Percentiles rank a stretch among this genome's conserved stretches.
These are phyloP conservation scores for Poecilia gillii DNA, from an alignment of 2,797 vertebrate species.

Conservation along the genomic window DNA sequence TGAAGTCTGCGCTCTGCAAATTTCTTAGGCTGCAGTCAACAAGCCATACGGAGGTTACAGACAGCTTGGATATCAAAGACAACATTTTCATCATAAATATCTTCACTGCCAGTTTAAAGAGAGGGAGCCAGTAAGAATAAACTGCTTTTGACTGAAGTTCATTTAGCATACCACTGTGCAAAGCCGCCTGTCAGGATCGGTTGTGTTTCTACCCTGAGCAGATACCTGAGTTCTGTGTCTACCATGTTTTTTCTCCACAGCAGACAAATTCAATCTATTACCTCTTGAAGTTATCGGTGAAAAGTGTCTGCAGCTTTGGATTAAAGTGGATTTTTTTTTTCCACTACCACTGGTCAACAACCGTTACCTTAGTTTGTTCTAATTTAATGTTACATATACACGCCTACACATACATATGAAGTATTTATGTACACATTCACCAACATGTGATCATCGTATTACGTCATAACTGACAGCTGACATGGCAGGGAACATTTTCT, in stretches of 20 bases:
- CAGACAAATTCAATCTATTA: constrained; percentile 3
- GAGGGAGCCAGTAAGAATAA: background rate
- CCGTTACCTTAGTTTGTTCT: constrained; percentile 3
- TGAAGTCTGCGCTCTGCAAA: background rate
- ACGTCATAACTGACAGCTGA: constrained; percentile 24
- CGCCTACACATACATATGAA: constrained; percentile 36
- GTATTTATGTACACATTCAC: constrained; percentile 25
- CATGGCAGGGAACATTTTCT: constrained; percentile 43
- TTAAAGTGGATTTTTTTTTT: constrained; percentile 34
- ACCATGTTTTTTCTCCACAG: constrained; percentile 4
- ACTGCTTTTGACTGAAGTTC: background rate
- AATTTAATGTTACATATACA: constrained; percentile 32
- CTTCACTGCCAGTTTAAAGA: background rate
- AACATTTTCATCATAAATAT: background rate
- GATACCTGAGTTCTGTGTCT: constrained; percentile 32
- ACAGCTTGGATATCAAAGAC: background rate
- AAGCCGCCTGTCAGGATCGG: background rate
- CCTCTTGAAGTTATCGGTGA: constrained; percentile 4
- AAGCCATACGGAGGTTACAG: background rate
- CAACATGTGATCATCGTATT: constrained; percentile 25
- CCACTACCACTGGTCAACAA: background rate
- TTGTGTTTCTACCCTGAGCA: constrained; percentile 36
- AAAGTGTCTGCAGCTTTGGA: constrained; percentile 7
- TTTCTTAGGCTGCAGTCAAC: background rate
- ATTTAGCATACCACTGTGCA: background rate